phyloP scores from a whole-genome alignment of 2,113 vertebrate genomes.

The Leptodactylus fuscus region DNA sequence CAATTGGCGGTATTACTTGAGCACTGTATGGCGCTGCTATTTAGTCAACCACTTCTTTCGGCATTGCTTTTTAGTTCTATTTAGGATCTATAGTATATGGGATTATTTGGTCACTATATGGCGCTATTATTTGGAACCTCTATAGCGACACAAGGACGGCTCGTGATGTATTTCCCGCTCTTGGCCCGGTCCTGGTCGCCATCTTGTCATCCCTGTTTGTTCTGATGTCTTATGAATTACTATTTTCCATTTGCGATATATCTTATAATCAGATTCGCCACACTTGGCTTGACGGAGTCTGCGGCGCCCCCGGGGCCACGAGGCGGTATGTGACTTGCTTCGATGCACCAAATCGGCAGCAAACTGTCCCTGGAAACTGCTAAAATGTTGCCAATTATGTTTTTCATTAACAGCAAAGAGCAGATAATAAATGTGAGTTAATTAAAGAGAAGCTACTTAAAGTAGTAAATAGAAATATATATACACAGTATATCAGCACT shows the following conservation, averaged over 20 bases:
- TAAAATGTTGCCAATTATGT: background rate
- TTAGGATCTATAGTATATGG: background rate
- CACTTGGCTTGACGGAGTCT: too few relatives aligned
- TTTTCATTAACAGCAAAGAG: slow-evolving; percentile 17
- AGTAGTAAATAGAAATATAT: slow-evolving; percentile 22
- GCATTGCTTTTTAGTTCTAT: background rate
- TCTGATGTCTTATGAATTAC: too few relatives aligned
- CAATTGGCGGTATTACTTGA: background rate
- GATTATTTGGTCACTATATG: background rate
- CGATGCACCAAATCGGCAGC: background rate
- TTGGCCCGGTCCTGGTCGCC: background rate
- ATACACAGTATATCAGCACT: too few relatives aligned
- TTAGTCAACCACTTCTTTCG: background rate
- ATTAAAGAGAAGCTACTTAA: background rate
- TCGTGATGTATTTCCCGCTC: background rate
- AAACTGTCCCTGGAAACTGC: background rate
- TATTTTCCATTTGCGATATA: too few relatives aligned
- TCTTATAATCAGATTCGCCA: background rate
- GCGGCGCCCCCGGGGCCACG: background rate
- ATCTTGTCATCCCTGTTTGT: background rate
- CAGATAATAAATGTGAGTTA: slow-evolving; percentile 5
- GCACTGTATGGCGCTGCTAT: background rate
- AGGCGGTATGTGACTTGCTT: background rate
- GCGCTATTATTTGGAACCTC: background rate
- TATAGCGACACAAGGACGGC: background rate